A percentile compares a stretch with the other conserved stretches of the same genome.
Evolutionary conservation across 2,888 invertebrate species (phyloP).

Genomic region (Platycnemis pennipes): DNA sequence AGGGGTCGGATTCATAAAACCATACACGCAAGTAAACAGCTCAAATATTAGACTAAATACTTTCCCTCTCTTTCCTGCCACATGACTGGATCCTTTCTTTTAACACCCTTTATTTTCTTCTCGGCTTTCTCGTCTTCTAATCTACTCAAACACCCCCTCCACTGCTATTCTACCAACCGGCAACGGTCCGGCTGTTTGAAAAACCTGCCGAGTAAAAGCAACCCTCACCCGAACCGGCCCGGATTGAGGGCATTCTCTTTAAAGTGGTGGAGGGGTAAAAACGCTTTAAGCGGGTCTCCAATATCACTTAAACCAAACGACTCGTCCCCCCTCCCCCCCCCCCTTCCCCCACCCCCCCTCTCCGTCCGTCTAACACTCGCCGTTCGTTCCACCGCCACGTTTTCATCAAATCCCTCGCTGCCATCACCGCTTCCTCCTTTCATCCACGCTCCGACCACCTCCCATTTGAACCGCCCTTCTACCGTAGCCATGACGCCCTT

Average conservation of each 20-base stretch:
- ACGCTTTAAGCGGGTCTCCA: slow-evolving; percentile 37
- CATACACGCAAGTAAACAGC: background rate
- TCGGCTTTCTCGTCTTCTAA: background rate
- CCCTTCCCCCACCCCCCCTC: background rate
- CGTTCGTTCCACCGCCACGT: background rate
- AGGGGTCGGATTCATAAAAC: background rate
- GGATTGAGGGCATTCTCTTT: background rate
- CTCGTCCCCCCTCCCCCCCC: background rate
- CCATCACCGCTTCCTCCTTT: background rate
- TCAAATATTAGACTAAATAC: background rate
- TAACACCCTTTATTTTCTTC: background rate
- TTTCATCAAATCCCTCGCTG: background rate
- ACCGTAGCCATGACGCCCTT: background rate
- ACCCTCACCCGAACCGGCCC: background rate
- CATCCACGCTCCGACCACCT: background rate
- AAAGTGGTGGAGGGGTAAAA: background rate
- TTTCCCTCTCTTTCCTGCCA: background rate
- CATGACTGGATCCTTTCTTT: background rate
- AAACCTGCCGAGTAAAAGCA: background rate
- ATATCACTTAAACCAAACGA: slow-evolving; percentile 60
- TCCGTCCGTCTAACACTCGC: too few species aligned
- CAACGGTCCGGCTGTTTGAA: background rate
- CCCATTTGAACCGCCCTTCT: background rate
- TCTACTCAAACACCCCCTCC: background rate
- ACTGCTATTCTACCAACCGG: background rate